Evolutionary conservation across 2,888 invertebrate species (phyloP), one percentile per base, ranked within the genome.

Genomic region (Rhogogaster chlorosoma): DNA sequence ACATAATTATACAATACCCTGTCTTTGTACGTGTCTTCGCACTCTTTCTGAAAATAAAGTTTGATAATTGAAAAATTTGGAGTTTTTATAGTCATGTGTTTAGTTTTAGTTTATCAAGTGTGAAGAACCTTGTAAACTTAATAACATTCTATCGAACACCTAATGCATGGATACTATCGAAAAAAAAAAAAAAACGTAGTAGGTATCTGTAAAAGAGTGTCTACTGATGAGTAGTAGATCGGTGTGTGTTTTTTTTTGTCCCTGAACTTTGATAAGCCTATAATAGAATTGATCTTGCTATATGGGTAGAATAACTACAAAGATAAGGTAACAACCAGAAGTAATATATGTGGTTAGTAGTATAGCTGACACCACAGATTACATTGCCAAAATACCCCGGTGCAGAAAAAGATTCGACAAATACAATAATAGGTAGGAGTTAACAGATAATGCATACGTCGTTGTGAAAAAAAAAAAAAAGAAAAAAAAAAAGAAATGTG

Each of bases 11-110:
- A 95, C 95, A 94, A 95, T 96, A 96, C 96, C 96, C 96, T 96
- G 94, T 96, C 96, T 96, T 96, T 96, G 96, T 96, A 96, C 95
- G 96, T 95, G 95, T 96, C 96, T 95, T 96, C 96, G 95, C 96
- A 96, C 96, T 96, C 96, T 96, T 95, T 96, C 96, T 96, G 96
- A 95, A 96, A 96, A 96, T 94, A 93, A 93, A 26, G 93, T 91
- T 92, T 83, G 70, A 80, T 80, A 80, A 61, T 80, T 80, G 80
- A 80, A 80, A 80, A 80, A 80, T 29, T 57, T 80, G 80, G 61
- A 61, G 57, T 61, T 61, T 61, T 29, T 32, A 22, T 80, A 9
- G 57, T 80, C 29, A 29, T 80, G 38, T 73, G 73, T 73, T 73
- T 73, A 36, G 29, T 53, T 29, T 6, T 75, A 45, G 15, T 45